Evolutionary conservation across 1,140 invertebrate species (phyloP).

Genomic region (Eueides isabella): DNA sequence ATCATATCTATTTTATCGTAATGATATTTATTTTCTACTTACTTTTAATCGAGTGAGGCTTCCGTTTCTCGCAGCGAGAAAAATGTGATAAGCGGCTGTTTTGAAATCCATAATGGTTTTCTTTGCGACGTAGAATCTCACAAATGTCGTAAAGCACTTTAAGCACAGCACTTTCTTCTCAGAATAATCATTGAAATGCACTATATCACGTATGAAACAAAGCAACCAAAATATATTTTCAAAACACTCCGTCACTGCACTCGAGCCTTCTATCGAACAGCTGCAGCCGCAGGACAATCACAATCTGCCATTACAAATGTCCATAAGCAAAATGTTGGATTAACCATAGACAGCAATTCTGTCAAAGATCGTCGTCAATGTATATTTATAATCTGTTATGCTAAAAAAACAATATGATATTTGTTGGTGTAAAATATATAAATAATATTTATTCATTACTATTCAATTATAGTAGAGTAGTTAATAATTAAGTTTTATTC

Average conservation of each 20-base stretch:
- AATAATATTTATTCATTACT: too few relatives aligned
- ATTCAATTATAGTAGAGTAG: too few relatives aligned
- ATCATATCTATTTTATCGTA: neutral
- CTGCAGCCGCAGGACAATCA: constrained; percentile 58
- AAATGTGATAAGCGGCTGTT: constrained; percentile 72
- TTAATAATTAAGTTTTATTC: too few relatives aligned
- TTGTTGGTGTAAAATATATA: too few relatives aligned
- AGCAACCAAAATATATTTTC: constrained; percentile 72
- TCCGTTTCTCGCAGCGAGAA: constrained; percentile 76
- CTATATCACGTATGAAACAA: constrained; percentile 61
- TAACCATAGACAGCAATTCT: constrained; percentile 18
- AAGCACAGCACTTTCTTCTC: constrained; percentile 73
- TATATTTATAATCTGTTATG: neutral
- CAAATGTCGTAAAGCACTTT: constrained; percentile 67
- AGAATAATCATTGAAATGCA: constrained; percentile 75
- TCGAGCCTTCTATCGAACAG: constrained; percentile 58
- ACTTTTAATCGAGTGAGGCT: constrained; percentile 77
- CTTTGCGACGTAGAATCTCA: constrained; percentile 60
- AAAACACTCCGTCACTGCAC: constrained; percentile 76
- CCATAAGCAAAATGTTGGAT: constrained; percentile 30
- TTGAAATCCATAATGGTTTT: constrained; percentile 80
- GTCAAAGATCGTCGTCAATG: neutral
- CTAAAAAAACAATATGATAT: neutral
- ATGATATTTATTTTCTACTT: constrained; percentile 49
- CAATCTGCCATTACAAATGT: constrained; percentile 48